Percentiles rank a stretch among this genome's conserved stretches.
phyloP scores from a whole-genome alignment of 2,888 invertebrate species.

The Polydrusus tereticollis region DNA sequence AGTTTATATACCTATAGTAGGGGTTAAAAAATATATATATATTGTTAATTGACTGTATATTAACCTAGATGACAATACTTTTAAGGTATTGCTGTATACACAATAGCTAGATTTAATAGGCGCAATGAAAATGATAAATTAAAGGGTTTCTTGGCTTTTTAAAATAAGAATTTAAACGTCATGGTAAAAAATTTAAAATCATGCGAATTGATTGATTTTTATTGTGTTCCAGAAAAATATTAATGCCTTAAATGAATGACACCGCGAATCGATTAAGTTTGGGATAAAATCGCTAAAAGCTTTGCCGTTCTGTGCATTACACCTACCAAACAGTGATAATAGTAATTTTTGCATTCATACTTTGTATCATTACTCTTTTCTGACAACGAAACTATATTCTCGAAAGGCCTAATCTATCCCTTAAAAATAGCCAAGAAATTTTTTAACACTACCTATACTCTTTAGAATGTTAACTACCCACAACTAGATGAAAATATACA shows the following conservation, averaged over 20 bases:
- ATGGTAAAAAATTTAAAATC: too few relatives aligned
- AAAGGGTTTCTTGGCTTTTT: neutral
- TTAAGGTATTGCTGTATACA: conserved; percentile 33
- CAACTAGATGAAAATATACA: conserved; percentile 39
- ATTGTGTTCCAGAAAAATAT: too few relatives aligned
- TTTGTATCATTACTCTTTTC: neutral
- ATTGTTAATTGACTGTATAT: conserved; percentile 52
- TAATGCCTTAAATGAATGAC: too few relatives aligned
- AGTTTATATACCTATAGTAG: conserved; percentile 57
- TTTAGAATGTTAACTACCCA: conserved; percentile 53
- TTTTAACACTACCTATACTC: conserved; percentile 32
- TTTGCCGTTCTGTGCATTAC: too few relatives aligned
- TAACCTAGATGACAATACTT: conserved; percentile 35
- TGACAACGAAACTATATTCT: neutral
- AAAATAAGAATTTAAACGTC: neutral
- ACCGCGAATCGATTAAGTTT: too few relatives aligned
- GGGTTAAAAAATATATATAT: conserved; percentile 43
- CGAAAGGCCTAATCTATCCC: neutral
- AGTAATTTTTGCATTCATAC: neutral
- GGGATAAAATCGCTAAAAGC: too few relatives aligned
- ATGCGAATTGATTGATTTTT: too few relatives aligned
- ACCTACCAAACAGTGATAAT: too few relatives aligned
- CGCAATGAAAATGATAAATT: neutral
- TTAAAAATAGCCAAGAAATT: neutral
- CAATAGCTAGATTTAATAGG: conserved; percentile 19